These are phyloP conservation scores for Gerris lacustris DNA, from an alignment of 2,888 invertebrate genomes.

Conservation along the genomic window DNA sequence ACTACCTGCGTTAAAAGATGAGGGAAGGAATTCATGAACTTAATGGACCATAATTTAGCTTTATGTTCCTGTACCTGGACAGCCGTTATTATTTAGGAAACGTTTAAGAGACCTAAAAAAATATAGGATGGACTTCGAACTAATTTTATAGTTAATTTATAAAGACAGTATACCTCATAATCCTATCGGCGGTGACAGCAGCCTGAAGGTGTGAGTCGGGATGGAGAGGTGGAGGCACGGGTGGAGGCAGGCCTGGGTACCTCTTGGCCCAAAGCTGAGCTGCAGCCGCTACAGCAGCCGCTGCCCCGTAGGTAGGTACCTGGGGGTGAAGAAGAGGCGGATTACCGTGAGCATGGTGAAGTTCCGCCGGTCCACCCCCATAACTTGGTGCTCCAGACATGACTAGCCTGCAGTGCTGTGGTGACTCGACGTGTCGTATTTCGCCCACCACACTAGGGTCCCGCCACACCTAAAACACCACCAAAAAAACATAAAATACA, in stretches of 20 bases:
- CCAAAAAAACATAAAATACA: neutral
- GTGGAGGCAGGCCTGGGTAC: slow-evolving; percentile 28
- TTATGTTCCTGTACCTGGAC: too few species aligned
- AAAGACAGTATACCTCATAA: slow-evolving; percentile 21
- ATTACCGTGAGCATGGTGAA: slow-evolving; percentile 38
- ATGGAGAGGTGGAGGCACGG: slow-evolving; percentile 33
- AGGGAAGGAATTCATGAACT: too few species aligned
- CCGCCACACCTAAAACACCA: slow-evolving; percentile 36
- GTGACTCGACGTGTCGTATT: slow-evolving; percentile 49
- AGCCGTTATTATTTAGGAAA: too few species aligned
- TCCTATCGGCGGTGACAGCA: slow-evolving; percentile 16
- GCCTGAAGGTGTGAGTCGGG: slow-evolving; percentile 16
- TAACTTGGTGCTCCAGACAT: slow-evolving; percentile 38
- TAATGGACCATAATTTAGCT: too few species aligned
- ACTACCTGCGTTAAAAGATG: too few species aligned
- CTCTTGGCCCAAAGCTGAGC: slow-evolving; percentile 17
- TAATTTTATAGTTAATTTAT: too few species aligned
- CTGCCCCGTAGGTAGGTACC: slow-evolving; percentile 23
- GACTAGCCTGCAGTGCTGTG: slow-evolving; percentile 48
- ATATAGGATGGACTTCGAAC: too few species aligned
- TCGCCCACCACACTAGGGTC: slow-evolving; percentile 41
- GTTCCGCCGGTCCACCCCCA: slow-evolving; percentile 33
- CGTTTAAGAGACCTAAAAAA: too few species aligned
- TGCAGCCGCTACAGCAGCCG: slow-evolving; percentile 23
- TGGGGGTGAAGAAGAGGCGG: slow-evolving; percentile 37